Percentiles rank a stretch among this genome's conserved stretches.
These are phyloP conservation scores for Centroberyx gerrardi DNA, from an alignment of 2,797 vertebrate genomes.

Conservation along the genomic window DNA sequence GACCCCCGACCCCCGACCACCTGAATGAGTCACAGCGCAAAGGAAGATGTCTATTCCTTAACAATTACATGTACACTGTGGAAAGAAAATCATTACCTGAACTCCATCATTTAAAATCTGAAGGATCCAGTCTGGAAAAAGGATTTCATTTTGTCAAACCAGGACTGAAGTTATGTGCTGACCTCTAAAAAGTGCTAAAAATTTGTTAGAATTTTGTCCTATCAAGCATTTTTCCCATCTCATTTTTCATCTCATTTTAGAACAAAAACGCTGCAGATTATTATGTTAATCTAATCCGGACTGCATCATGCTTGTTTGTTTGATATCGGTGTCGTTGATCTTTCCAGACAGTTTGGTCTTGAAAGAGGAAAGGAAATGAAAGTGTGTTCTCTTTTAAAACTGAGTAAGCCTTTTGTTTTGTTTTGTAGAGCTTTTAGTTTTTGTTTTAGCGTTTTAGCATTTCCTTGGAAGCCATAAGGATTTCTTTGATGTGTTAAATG, in stretches of 20 bases:
- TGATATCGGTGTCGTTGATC: background rate
- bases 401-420: conserved; percentile 20
- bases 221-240: no score
- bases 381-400: conserved; percentile 13
- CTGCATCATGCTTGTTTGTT: conserved; percentile 9
- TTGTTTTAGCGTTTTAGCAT: background rate
- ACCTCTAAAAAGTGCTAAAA: no score
- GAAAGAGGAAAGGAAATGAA: background rate
- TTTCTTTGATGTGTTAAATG: background rate
- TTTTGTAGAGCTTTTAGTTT: background rate
- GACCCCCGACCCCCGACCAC: conserved; percentile 8
- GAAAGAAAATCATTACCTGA: background rate
- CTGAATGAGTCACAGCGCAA: background rate
- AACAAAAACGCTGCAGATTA: no score
- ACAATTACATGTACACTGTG: background rate
- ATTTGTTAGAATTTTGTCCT: no score
- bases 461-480: conserved; percentile 18
- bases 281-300: background rate
- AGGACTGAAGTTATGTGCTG: no score
- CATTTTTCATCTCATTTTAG: no score
- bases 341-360: conserved; percentile 4
- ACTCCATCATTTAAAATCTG: background rate
- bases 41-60: background rate
- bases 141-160: background rate
- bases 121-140: background rate